phyloP scores from a whole-genome alignment of 2,888 invertebrate species.

The Scelioninae gen. 1 region DNA sequence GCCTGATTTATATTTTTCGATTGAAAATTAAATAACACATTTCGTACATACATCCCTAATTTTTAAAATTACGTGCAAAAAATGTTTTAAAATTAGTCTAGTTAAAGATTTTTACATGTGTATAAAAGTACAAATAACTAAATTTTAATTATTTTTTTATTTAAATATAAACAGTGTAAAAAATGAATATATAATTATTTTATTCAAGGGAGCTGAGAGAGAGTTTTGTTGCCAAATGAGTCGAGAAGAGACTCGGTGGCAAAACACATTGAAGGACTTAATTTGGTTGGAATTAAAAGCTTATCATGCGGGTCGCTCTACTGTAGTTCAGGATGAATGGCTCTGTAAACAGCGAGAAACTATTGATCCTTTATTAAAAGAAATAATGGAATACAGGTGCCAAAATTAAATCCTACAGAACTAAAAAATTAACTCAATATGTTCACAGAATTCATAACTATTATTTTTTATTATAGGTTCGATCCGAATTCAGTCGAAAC shows the following conservation, averaged over 20 bases:
- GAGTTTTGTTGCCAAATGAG: constrained; percentile 88
- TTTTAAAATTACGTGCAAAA: no score
- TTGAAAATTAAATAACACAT: no score
- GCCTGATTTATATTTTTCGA: no score
- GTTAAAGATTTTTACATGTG: no score
- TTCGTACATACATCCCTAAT: no score
- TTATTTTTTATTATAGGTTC: constrained; percentile 27
- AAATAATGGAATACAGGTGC: constrained; percentile 91
- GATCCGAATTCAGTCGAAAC: constrained; percentile 14
- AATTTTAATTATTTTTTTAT: not conserved
- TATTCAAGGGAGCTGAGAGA: constrained; percentile 87
- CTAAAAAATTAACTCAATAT: not conserved
- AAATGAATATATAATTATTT: constrained; percentile 10
- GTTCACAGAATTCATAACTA: not conserved
- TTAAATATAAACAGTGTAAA: no score
- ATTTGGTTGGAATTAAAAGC: constrained; percentile 97
- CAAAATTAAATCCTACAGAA: constrained; percentile 38
- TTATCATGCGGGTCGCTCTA: constrained; percentile 90
- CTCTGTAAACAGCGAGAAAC: constrained; percentile 90
- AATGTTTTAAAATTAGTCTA: no score
- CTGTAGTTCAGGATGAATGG: constrained; percentile 91
- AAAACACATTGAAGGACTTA: constrained; percentile 94
- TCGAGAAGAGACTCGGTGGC: constrained; percentile 94
- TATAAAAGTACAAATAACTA: no score
- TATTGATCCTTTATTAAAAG: constrained; percentile 89